Percentiles rank a stretch among this genome's conserved stretches.
Conservation (phyloP, 1,140 invertebrate genomes). For the Drosophila fuyamai region DNA sequence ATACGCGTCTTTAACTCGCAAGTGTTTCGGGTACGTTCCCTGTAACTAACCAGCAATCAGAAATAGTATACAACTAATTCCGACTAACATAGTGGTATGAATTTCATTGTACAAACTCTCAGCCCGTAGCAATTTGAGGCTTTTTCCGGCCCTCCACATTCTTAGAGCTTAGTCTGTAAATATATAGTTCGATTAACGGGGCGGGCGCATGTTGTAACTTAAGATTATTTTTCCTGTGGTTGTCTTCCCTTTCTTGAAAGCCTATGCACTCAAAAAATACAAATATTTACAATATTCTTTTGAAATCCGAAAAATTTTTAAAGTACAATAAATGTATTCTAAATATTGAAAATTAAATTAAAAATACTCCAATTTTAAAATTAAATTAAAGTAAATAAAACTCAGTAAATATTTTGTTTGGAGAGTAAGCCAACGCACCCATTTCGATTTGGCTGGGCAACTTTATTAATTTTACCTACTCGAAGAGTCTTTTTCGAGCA, state of each 20-base stretch:
- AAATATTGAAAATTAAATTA: neutral
- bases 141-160: neutral
- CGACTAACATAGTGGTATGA: slow-evolving; percentile 25
- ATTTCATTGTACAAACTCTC: slow-evolving; percentile 9
- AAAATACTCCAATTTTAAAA: neutral
- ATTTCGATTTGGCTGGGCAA: slow-evolving; percentile 10
- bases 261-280: too few species aligned
- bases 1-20: slow-evolving; percentile 83
- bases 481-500: slow-evolving; percentile 29
- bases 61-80: slow-evolving; percentile 21
- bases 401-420: slow-evolving; percentile 3
- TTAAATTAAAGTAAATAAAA: neutral
- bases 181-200: slow-evolving; percentile 20
- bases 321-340: neutral
- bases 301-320: neutral
- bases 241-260: slow-evolving; percentile 14
- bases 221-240: slow-evolving; percentile 38
- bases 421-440: neutral
- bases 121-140: slow-evolving; percentile 53
- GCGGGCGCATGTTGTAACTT: slow-evolving; percentile 54
- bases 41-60: slow-evolving; percentile 49
- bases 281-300: too few species aligned
- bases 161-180: slow-evolving; percentile 20
- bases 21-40: slow-evolving; percentile 81
- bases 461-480: slow-evolving; percentile 19